A percentile compares a stretch with the other conserved stretches of the same genome.
These are phyloP conservation scores for Rhegmatorhina hoffmannsi DNA, from an alignment of 2,113 vertebrate species.

Conservation along the genomic window DNA sequence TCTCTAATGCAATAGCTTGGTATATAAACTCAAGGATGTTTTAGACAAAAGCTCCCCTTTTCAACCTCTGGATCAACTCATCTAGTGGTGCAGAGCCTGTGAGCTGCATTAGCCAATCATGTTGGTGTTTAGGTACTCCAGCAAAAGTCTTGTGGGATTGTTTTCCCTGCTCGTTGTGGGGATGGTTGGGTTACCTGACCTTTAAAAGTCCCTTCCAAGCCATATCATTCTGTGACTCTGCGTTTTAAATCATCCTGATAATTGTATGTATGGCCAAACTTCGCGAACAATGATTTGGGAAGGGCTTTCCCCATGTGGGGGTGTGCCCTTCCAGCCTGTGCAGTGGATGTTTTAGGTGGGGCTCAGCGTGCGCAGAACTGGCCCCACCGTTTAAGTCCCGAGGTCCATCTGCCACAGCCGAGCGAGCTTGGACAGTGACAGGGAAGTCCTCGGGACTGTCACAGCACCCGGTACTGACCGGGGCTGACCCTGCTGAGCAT, in stretches of 20 bases:
- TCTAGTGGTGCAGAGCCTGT: neutral
- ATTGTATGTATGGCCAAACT: too few species aligned
- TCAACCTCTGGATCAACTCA: neutral
- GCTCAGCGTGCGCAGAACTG: too few species aligned
- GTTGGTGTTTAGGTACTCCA: neutral
- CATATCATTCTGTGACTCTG: neutral
- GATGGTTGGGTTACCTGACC: neutral
- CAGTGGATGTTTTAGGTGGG: too few species aligned
- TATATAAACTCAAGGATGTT: neutral
- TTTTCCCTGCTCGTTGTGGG: neutral
- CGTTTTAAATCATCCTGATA: neutral
- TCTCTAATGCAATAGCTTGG: neutral
- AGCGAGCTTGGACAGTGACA: too few species aligned
- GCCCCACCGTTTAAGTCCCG: too few species aligned
- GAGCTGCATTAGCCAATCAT: neutral
- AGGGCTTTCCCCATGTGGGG: too few species aligned
- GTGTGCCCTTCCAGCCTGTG: too few species aligned
- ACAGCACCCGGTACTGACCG: too few species aligned
- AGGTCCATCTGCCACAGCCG: too few species aligned
- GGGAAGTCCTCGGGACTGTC: too few species aligned
- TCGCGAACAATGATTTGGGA: too few species aligned
- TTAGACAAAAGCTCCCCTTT: neutral
- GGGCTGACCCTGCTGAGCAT: too few species aligned
- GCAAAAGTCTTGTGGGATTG: neutral
- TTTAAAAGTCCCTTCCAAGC: neutral